These are phyloP conservation scores for Cyrtodaria siliqua DNA, from an alignment of 2,888 invertebrate species.

Conservation along the genomic window DNA sequence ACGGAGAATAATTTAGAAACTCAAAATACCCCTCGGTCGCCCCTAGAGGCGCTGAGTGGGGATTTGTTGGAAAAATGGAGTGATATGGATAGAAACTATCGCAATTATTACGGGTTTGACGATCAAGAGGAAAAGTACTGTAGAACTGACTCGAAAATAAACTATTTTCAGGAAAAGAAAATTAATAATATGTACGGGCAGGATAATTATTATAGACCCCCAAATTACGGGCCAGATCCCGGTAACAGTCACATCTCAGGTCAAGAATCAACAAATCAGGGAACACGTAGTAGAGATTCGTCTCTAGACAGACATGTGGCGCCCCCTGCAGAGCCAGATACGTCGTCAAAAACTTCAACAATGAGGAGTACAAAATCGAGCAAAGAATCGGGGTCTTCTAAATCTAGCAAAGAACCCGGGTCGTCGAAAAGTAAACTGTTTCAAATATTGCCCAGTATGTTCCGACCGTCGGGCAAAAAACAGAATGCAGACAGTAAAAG, in stretches of 20 bases:
- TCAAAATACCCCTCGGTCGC: slow-evolving; percentile 39
- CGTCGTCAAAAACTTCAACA: slow-evolving; percentile 33
- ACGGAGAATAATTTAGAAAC: slow-evolving; percentile 1
- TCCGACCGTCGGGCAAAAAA: slow-evolving; percentile 59
- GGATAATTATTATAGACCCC: slow-evolving; percentile 69
- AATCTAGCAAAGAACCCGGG: slow-evolving; percentile 11
- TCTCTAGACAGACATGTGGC: slow-evolving; percentile 17
- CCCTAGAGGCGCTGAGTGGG: slow-evolving; percentile 58
- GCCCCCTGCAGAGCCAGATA: not conserved
- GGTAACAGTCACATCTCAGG: slow-evolving; percentile 24
- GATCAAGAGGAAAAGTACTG: slow-evolving; percentile 50
- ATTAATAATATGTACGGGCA: slow-evolving; percentile 66
- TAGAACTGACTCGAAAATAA: slow-evolving; percentile 69
- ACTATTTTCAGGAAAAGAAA: slow-evolving; percentile 71
- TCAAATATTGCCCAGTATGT: slow-evolving; percentile 65
- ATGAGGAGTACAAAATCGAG: slow-evolving; percentile 32
- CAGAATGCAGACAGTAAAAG: slow-evolving; percentile 38
- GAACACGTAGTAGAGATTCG: slow-evolving; percentile 32
- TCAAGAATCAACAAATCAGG: slow-evolving; percentile 43
- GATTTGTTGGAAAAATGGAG: slow-evolving; percentile 70
- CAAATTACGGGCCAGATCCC: slow-evolving; percentile 44
- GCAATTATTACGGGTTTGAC: slow-evolving; percentile 72
- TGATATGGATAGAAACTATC: slow-evolving; percentile 73
- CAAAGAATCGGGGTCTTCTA: slow-evolving; percentile 24
- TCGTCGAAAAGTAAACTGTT: slow-evolving; percentile 54